These are phyloP conservation scores for Lepus americanus DNA, from an alignment of 2,113 vertebrate species.

Conservation along the genomic window DNA sequence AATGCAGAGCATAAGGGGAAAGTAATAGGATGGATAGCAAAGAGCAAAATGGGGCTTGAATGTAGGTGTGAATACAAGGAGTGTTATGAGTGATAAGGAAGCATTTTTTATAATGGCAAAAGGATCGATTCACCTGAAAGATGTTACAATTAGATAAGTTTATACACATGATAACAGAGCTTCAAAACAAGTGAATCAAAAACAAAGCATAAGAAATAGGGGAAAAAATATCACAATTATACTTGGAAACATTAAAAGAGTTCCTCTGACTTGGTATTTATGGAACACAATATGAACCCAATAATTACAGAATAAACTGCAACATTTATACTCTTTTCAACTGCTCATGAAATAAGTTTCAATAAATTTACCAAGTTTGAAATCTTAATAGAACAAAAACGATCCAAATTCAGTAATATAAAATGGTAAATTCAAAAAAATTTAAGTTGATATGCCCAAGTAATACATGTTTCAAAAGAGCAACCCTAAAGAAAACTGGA, in stretches of 20 bases:
- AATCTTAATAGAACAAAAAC: background rate
- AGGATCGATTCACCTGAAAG: background rate
- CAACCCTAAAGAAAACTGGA: background rate
- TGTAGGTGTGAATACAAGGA: background rate
- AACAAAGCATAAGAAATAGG: background rate
- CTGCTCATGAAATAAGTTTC: background rate
- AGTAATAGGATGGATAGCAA: background rate
- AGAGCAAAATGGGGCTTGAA: background rate
- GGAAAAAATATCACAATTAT: background rate
- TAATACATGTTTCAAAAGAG: background rate
- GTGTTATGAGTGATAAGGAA: background rate
- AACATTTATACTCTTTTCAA: background rate
- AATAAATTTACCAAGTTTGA: background rate
- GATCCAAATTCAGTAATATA: background rate
- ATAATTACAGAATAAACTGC: background rate
- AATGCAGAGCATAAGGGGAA: background rate
- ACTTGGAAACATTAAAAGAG: background rate
- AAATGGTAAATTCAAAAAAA: background rate
- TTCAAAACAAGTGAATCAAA: constrained; percentile 3
- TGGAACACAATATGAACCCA: background rate
- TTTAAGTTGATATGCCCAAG: background rate
- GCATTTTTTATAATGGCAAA: background rate
- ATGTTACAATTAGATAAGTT: background rate
- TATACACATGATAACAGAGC: background rate
- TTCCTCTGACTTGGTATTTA: background rate